phyloP scores from a whole-genome alignment of 2,113 vertebrate species.

The Otolemur garnettii region DNA sequence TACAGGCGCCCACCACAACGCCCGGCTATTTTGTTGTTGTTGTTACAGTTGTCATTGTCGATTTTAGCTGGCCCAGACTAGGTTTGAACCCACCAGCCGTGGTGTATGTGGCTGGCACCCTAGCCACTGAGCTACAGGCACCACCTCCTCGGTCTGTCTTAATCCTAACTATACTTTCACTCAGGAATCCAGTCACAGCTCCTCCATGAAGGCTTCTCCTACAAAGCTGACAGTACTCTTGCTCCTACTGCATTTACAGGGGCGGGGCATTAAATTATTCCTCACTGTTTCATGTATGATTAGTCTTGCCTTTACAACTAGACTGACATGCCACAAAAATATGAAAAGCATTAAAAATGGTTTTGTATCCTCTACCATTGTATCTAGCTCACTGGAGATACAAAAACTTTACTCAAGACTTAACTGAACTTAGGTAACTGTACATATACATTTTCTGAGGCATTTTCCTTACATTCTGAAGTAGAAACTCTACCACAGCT shows the following conservation, averaged over 20 bases:
- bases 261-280: not conserved
- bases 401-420: constrained; percentile 25
- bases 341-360: not conserved
- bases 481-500: constrained; percentile 98
- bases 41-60: too few relatives aligned
- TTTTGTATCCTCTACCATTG: constrained; percentile 16
- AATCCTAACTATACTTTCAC: not conserved
- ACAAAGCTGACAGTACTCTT: not conserved
- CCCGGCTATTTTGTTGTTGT: too few relatives aligned
- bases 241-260: not conserved
- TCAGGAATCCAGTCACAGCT: not conserved
- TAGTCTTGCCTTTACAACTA: not conserved
- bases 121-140: too few relatives aligned
- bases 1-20: too few relatives aligned
- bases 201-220: constrained; percentile 6
- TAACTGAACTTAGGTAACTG: constrained; percentile 49
- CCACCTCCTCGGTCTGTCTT: not conserved
- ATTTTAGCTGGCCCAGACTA: too few relatives aligned
- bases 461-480: constrained; percentile 94
- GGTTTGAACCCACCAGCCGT: too few relatives aligned
- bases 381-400: constrained; percentile 45
- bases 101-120: too few relatives aligned
- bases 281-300: not conserved
- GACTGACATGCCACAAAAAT: not conserved
- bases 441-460: constrained; percentile 63